A percentile compares a stretch with the other conserved stretches of the same genome.
Evolutionary conservation across 2,113 vertebrate species (phyloP).

Genomic region (Mionectes macconnelli): DNA sequence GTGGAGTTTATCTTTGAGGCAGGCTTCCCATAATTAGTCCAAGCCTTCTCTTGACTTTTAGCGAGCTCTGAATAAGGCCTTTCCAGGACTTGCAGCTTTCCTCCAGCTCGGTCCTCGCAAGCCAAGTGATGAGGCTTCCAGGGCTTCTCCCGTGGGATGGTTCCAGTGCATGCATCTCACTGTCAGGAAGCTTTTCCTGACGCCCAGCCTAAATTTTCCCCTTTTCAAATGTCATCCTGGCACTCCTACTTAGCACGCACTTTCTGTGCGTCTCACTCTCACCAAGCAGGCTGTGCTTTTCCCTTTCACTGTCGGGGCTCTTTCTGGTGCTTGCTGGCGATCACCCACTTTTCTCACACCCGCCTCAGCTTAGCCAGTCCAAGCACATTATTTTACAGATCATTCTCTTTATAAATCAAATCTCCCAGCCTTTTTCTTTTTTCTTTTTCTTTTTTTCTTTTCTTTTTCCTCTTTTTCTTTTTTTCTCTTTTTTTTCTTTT

Average conservation of each 20-base stretch:
- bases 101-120: neutral
- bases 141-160: neutral
- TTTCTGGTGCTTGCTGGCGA: neutral
- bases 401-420: constrained; percentile 27
- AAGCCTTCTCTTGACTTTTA: constrained; percentile 21
- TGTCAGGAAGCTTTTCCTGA: constrained; percentile 53
- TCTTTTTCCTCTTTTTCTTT: neutral
- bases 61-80: constrained; percentile 2
- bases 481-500: too few species aligned
- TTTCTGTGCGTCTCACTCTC: neutral
- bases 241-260: neutral
- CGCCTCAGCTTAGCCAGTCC: neutral
- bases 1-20: neutral
- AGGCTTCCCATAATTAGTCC: neutral
- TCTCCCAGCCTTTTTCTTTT: neutral
- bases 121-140: constrained; percentile 54
- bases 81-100: constrained; percentile 51
- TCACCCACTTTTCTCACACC: neutral
- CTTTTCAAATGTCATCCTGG: constrained; percentile 36
- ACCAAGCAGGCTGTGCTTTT: neutral
- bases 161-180: constrained; percentile 16
- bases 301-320: neutral
- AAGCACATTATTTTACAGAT: neutral
- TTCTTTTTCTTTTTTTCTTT: too few species aligned
- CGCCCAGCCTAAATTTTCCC: neutral